Evolutionary conservation across 2,888 invertebrate species (phyloP), one percentile per base, ranked within the genome.

Genomic region (Dromius quadrimaculatus): DNA sequence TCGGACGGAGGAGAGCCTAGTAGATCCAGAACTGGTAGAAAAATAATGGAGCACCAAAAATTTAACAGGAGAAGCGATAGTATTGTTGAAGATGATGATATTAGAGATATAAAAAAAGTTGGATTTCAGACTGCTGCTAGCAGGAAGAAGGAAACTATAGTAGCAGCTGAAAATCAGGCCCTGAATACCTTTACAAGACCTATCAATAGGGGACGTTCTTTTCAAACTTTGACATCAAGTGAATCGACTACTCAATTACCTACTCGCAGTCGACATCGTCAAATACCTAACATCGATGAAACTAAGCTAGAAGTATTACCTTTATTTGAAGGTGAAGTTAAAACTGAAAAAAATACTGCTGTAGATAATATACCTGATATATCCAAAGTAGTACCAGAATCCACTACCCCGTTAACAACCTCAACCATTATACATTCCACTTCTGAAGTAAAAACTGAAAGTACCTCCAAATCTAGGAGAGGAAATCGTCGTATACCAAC

Each of bases 271-370:
- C 62, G 77, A 54, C 75, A 78, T 2, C 74, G 79, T 9, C 74
- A 74, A 23, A 77, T 78, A 8, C 76, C 76, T 22, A 71, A 76
- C 38, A 75, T 81, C 32, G 80, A 81, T 45, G 81, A 81, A 74
- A 74, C 76, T 32, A 81, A 82, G 74, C 70, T 82, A 20, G 82
- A 82, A 76, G 81, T 82, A 1, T 74, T 81, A 11, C 82, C 82
- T 2, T 75, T 82, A 54, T 81, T 82, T 71, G 82, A 81, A 76
- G 75, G 75, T 15, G 82, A 82, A 72, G 73, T 77, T 1, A 81
- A 79, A 76, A 76, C 79, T 2, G 77, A 80, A 22, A 61, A 72
- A 57, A 71, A 72, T 17, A 74, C 62, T 32, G 63, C 70, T 1
- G 54, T 71, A 17, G 72, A 72, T 23, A 65, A 59, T 5, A 57